A percentile compares a stretch with the other conserved stretches of the same genome.
Conservation (phyloP, 2,888 invertebrate species). For the Pegoplata infirma region DNA sequence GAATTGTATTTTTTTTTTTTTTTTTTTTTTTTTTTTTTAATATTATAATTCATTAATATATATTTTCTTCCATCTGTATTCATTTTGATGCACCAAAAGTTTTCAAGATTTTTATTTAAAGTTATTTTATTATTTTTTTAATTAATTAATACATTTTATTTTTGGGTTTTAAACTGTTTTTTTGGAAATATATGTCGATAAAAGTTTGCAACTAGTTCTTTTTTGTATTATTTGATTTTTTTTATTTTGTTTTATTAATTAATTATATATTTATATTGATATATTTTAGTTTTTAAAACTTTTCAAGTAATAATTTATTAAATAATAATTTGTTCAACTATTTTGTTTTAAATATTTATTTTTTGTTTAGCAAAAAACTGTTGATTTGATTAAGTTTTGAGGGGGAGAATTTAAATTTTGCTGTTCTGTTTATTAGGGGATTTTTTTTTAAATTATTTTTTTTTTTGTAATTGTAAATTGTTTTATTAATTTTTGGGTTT, state of each 20-base stretch:
- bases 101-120: conserved; percentile 64
- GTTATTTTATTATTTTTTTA: conserved; percentile 50
- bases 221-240: conserved; percentile 59
- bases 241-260: conserved; percentile 45
- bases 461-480: conserved; percentile 22
- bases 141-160: conserved; percentile 46
- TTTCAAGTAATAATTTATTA: conserved; percentile 18
- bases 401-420: conserved; percentile 44
- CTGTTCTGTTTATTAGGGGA: conserved; percentile 48
- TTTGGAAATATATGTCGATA: conserved; percentile 64
- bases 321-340: conserved; percentile 45
- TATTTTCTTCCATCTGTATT: conserved; percentile 64
- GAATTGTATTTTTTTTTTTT: conserved; percentile 66
- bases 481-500: conserved; percentile 24
- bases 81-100: conserved; percentile 65
- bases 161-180: conserved; percentile 47
- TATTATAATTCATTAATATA: conserved; percentile 65
- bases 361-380: conserved; percentile 28
- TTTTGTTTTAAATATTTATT: conserved; percentile 8
- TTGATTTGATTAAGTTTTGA: conserved; percentile 16
- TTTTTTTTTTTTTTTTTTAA: too few relatives aligned
- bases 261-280: conserved; percentile 18
- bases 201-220: conserved; percentile 60
- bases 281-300: conserved; percentile 37
- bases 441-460: conserved; percentile 30